Conservation (phyloP, 2,888 invertebrate genomes). For the Heteromurus nitidus region DNA sequence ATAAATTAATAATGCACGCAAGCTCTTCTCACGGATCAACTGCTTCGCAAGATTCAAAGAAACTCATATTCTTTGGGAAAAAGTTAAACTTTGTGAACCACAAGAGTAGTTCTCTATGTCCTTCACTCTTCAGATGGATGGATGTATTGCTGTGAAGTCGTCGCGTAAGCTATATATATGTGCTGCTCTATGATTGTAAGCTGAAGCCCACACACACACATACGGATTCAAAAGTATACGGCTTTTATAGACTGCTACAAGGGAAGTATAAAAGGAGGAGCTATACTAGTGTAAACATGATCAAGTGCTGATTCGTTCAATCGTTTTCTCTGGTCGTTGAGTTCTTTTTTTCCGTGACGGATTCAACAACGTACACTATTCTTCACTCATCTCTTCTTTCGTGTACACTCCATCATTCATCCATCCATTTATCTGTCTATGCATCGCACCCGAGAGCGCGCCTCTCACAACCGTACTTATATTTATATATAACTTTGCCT, state of each 20-base stretch:
- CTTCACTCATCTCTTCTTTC: constrained; percentile 43
- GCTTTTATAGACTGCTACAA: constrained; percentile 25
- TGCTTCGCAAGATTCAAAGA: constrained; percentile 44
- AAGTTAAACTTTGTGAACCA: constrained; percentile 36
- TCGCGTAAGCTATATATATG: too few relatives aligned
- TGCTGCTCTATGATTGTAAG: too few relatives aligned
- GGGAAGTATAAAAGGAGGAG: constrained; percentile 12
- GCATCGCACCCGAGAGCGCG: too few relatives aligned
- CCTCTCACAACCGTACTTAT: too few relatives aligned
- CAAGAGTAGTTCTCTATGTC: constrained; percentile 12
- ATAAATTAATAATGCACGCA: constrained; percentile 54
- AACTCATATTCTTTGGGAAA: constrained; percentile 48
- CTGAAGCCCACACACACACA: background rate
- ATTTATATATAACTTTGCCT: too few relatives aligned
- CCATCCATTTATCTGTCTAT: constrained; percentile 53
- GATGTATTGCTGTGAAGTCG: too few relatives aligned
- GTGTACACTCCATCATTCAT: constrained; percentile 51
- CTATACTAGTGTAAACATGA: constrained; percentile 47
- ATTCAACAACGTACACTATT: constrained; percentile 32
- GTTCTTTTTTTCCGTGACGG: constrained; percentile 18
- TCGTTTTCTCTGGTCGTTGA: constrained; percentile 44
- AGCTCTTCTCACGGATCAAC: constrained; percentile 52
- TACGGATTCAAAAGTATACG: constrained; percentile 21
- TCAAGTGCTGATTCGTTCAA: constrained; percentile 51
- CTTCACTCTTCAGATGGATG: constrained; percentile 6